Evolutionary conservation across 2,113 vertebrate genomes (phyloP), one percentile per base, ranked within the genome.

Genomic region (Acrocephalus arundinaceus): DNA sequence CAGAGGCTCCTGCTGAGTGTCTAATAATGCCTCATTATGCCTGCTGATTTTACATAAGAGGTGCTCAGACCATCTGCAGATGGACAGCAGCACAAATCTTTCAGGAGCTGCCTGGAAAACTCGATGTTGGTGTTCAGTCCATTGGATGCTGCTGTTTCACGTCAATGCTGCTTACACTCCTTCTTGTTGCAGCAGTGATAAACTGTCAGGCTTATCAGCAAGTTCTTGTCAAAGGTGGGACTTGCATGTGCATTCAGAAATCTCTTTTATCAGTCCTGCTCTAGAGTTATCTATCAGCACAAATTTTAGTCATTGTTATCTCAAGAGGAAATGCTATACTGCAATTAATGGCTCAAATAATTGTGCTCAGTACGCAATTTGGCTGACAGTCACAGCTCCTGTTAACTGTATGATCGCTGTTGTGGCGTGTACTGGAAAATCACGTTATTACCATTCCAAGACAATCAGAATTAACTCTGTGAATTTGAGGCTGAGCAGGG

Each of bases 341-440:
- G 55, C 95, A 97, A 97, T 97, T 94, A 98, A 97, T 89, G 89
- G 85, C 71, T 95, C 72, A 87, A 94, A 80, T 93, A 78, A 87
- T 90, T 67, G 35, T 84, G 68, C 76, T 85, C 52, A 55, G 71
- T 78, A 15, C 86, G 85, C 20, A 63, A 80, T 91, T 33, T 90
- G 89, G 78, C 80, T 94, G 89, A 45, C 17, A 66, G 55, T 72
- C 77, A n/a, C 15, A 82, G 80, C 39, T 87, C 94, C 77, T 85
- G 71, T 93, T 96, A 95, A 93, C 91, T 76, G 0, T 84, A 13
- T 39, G 54, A 75, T 83, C 3, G 0, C 76, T 86, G 41, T 25
- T 82, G 31, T 28, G 27, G 43, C 10, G 18, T 11, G 7, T 57
- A n/a, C 49, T 91, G 63, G 66, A 45, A 96, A 96, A 82, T 74